Base-by-base conservation (phyloP, 2,113 vertebrate species). In the Strix uralensis region DNA sequence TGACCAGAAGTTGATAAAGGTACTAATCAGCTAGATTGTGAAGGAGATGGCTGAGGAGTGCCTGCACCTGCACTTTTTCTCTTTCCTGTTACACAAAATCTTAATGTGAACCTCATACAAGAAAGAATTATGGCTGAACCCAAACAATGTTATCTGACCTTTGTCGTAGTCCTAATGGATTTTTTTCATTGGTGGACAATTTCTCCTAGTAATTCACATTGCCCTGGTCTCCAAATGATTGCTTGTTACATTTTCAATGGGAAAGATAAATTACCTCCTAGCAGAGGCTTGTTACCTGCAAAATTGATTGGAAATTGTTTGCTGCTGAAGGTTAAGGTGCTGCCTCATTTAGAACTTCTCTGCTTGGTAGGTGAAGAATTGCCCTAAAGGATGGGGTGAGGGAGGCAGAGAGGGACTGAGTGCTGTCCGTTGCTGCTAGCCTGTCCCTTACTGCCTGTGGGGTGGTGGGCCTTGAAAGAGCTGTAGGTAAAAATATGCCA, bases 91-190 rank as follows among this genome's bases (percentile, higher is more conserved):
- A 10, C 70, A 93, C 83, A 72, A 95, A 95, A 96, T 94, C 90
- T 92, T 58, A 70, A 81, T 62, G 57, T 65, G 88, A 91, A n/a
- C 89, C 81, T 95, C 55, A 21, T 78, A 63, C 20, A 59, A 81
- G 86, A 38, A 92, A 86, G 96, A 95, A 87, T 94, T 97, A 94
- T 89, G 73, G 73, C 86, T 79, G 88, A 93, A 92, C 80, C 86
- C 72, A 94, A 94, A 94, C 95, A 95, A 88, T 94, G 89, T 94
- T 97, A 92, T 95, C 91, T 96, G 96, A 95, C 95, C 96, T 97
- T 95, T 81, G 90, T 94, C 57, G 19, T 63, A 94, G 94, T 44
- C 92, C 88, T 93, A 94, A 93, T 94, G 94, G 88, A 83, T 96
- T 95, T 96, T 83, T 95, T 95, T 92, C 91, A 79, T 87, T 70